Conservation (phyloP, 1,140 invertebrate species). For the Sogatella furcifera region DNA sequence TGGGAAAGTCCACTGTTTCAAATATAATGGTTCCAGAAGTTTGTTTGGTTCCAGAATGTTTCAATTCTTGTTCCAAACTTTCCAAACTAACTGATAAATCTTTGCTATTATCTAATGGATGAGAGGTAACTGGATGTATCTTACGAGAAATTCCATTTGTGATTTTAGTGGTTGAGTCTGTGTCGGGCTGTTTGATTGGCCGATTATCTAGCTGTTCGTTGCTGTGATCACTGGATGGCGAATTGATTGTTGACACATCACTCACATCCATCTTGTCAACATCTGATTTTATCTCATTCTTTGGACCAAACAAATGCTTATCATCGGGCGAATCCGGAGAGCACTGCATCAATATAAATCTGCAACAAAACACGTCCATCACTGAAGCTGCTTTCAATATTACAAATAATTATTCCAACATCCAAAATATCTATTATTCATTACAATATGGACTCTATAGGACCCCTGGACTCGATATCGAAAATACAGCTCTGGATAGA, state of each 20-base stretch:
- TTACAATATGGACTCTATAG: too few species aligned
- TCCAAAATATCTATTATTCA: too few species aligned
- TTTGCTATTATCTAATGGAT: constrained; percentile 11
- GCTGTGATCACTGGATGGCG: constrained; percentile 6
- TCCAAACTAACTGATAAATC: constrained; percentile 19
- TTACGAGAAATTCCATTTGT: constrained; percentile 7
- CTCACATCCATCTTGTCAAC: constrained; percentile 20
- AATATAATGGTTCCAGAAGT: constrained; percentile 14
- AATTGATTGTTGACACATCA: constrained; percentile 13
- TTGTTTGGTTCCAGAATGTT: constrained; percentile 14
- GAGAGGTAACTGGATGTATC: background rate
- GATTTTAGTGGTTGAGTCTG: background rate
- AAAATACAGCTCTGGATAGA: too few species aligned
- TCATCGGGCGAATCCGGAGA: background rate
- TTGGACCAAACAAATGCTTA: background rate
- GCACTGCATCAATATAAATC: background rate
- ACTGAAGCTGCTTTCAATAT: too few species aligned
- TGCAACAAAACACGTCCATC: too few species aligned
- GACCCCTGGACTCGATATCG: too few species aligned
- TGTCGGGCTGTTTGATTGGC: background rate
- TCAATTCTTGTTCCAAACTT: constrained; percentile 19
- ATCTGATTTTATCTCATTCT: constrained; percentile 4
- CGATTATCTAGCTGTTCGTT: background rate
- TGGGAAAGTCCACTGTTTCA: constrained; percentile 22
- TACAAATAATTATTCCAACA: too few species aligned